Conservation (phyloP, 2,888 invertebrate species). For the Caenorhabditis doughertyi region DNA sequence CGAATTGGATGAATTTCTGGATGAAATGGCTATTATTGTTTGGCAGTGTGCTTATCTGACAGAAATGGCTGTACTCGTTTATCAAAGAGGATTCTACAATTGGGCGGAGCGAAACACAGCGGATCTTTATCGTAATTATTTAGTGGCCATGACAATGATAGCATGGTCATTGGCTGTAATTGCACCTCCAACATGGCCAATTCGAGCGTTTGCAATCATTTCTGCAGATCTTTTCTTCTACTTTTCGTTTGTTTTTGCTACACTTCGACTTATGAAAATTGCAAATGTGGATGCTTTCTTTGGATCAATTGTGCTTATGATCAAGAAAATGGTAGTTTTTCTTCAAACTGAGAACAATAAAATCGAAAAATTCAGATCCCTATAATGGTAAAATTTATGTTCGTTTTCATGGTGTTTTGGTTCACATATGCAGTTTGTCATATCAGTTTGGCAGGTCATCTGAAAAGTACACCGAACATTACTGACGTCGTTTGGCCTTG, state of each 20-base stretch:
- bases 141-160: constrained; percentile 60
- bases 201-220: constrained; percentile 62
- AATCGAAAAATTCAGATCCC: constrained; percentile 55
- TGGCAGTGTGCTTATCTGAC: constrained; percentile 67
- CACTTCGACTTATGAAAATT: constrained; percentile 68
- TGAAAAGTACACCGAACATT: constrained; percentile 65
- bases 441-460: constrained; percentile 67
- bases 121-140: constrained; percentile 60
- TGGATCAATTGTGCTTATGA: constrained; percentile 70
- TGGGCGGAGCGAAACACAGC: constrained; percentile 61
- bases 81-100: constrained; percentile 57
- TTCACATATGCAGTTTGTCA: constrained; percentile 70
- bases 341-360: neutral
- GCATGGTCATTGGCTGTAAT: constrained; percentile 60
- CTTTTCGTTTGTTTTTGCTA: constrained; percentile 70
- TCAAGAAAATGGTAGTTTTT: constrained; percentile 64
- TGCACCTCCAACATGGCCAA: constrained; percentile 49
- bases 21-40: constrained; percentile 60
- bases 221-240: constrained; percentile 68
- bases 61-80: constrained; percentile 61
- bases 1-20: constrained; percentile 63
- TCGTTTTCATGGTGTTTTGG: constrained; percentile 73
- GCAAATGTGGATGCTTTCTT: constrained; percentile 72
- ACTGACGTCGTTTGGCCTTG: constrained; percentile 68
- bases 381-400: constrained; percentile 69